Percentiles rank a stretch among this genome's conserved stretches.
phyloP scores from a whole-genome alignment of 1,140 invertebrate genomes.

The Goniozus legneri region DNA sequence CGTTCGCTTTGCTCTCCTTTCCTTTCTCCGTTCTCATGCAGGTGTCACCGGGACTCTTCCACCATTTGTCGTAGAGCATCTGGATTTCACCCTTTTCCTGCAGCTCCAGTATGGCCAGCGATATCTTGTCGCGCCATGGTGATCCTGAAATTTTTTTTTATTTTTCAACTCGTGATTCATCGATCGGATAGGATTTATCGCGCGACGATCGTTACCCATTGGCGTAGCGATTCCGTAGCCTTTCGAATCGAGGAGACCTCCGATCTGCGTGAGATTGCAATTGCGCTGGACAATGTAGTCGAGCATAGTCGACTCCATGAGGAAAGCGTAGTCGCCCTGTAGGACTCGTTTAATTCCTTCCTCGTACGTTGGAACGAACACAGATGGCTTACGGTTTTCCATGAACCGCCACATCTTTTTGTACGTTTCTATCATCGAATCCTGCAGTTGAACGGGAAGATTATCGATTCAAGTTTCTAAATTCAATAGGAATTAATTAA shows the following conservation, averaged over 20 bases:
- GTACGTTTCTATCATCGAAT: constrained; percentile 80
- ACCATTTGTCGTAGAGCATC: constrained; percentile 72
- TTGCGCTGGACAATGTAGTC: constrained; percentile 86
- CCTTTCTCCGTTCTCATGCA: constrained; percentile 65
- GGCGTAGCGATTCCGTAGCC: constrained; percentile 65
- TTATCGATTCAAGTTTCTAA: no score
- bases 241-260: constrained; percentile 83
- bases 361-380: constrained; percentile 71
- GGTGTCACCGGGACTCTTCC: constrained; percentile 66
- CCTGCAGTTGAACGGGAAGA: no score
- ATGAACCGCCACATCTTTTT: constrained; percentile 87
- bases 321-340: constrained; percentile 81
- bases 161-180: neutral
- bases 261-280: constrained; percentile 92
- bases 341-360: constrained; percentile 78
- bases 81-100: constrained; percentile 73
- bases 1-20: constrained; percentile 72
- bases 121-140: constrained; percentile 72
- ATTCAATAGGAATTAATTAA: no score
- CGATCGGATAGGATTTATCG: neutral
- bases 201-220: constrained; percentile 43
- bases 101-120: constrained; percentile 70
- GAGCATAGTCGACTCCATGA: constrained; percentile 93
- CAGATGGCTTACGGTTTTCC: constrained; percentile 70
- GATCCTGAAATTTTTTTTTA: constrained; percentile 56